These are phyloP conservation scores for Procavia capensis DNA, from an alignment of 2,113 vertebrate genomes.

Conservation along the genomic window DNA sequence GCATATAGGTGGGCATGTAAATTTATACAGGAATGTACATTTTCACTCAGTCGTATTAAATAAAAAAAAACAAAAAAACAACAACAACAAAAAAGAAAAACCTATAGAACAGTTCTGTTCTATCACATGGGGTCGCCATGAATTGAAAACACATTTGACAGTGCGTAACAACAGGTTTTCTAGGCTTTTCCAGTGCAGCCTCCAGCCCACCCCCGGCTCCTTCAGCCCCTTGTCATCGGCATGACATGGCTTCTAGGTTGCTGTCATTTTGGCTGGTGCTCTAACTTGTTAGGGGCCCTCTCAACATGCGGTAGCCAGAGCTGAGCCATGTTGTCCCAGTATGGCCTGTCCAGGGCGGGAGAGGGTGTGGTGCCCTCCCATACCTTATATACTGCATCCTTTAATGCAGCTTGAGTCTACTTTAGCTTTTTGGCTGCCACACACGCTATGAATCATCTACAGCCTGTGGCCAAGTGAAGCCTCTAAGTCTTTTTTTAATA, in stretches of 20 bases:
- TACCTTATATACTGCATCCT: not conserved
- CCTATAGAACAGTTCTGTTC: not conserved
- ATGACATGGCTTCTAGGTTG: not conserved
- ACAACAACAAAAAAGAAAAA: not conserved
- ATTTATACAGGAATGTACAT: too few species aligned
- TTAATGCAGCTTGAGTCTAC: not conserved
- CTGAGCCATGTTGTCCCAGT: not conserved
- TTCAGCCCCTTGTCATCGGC: not conserved
- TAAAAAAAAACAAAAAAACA: too few species aligned
- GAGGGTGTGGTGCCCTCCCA: not conserved
- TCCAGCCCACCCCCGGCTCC: not conserved
- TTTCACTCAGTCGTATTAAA: too few species aligned
- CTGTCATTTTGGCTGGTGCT: not conserved
- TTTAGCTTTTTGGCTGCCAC: constrained; percentile 56
- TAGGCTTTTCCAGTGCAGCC: not conserved
- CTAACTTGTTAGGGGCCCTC: not conserved
- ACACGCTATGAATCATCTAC: constrained; percentile 30
- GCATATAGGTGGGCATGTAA: too few species aligned
- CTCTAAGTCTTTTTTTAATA: not conserved
- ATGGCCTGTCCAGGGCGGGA: not conserved
- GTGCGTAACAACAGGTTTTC: not conserved
- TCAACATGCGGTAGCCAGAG: not conserved
- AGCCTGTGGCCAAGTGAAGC: constrained; percentile 60
- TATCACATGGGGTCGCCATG: not conserved
- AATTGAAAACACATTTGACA: not conserved